Evolutionary conservation across 2,888 invertebrate species (phyloP), one percentile per base, ranked within the genome.

Genomic region (Xylota sylvarum): DNA sequence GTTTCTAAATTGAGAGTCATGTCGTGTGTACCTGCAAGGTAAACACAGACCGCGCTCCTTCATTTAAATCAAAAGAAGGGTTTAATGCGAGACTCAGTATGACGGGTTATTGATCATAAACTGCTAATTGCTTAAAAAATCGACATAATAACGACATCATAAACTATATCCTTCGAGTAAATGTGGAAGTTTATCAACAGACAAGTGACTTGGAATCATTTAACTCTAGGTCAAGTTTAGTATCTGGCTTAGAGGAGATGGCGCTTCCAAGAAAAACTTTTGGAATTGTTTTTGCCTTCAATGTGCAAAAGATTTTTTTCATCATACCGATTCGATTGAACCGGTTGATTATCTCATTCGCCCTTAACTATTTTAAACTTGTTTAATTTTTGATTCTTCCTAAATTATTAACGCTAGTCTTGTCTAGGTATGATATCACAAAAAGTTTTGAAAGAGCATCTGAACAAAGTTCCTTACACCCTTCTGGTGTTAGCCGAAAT

Each of bases 21-120:
- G 56, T 86, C 81, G 81, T 86, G 85, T 81, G 65, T 76, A 70
- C 72, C 76, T 80, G 35, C 56, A 85, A 85, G 80, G 80, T 85
- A 80, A 79, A 74, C 46, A 79, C 50, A 56, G 46, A 55, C 35
- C 27, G 48, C 40, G 60, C 73, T 83, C 40, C 65, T 83, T 78
- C 43, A 73, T 55, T 73, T 73, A 55, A 55, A 67, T 62, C 55
- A 32, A 7, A 43, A 17, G 32, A 50, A 76, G 30, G 35, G 27
- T 43, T 32, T 70, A 55, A 69, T 73, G 27, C 14, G 52, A 27
- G 48, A 4, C 48, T 67, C 7, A 5, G 27, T 56, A 62, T 79
- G 74, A 74, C 37, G 73, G 56, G 79, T 56, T 69, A 73, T 79
- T 74, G 83, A 67, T 73, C 69, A 84, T 79, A 84, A 85, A 78